These are phyloP conservation scores for Epinotia nisella DNA, from an alignment of 2,888 invertebrate species.

Conservation along the genomic window DNA sequence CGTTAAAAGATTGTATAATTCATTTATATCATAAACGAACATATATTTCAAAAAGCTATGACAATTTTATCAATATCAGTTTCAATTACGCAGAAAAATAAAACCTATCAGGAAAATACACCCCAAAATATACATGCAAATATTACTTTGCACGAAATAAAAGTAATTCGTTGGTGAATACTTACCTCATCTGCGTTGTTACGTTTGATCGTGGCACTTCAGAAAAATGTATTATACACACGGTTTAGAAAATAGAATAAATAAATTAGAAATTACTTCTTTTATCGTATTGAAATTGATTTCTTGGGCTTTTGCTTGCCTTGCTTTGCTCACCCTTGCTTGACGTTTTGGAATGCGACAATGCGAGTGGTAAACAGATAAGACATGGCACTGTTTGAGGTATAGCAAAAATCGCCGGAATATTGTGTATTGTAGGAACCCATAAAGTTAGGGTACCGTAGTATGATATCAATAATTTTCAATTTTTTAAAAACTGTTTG, in stretches of 20 bases:
- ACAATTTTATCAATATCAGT: not conserved
- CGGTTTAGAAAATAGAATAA: slow-evolving; percentile 1
- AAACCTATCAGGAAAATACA: slow-evolving; percentile 2
- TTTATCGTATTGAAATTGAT: slow-evolving; percentile 21
- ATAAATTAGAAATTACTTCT: slow-evolving; percentile 1
- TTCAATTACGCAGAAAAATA: not conserved
- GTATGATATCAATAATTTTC: not conserved
- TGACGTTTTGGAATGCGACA: slow-evolving; percentile 31
- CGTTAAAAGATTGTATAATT: not conserved
- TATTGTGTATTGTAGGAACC: not conserved
- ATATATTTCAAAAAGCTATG: not conserved
- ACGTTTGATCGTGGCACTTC: not conserved
- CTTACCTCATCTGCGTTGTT: slow-evolving; percentile 23
- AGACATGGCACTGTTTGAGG: slow-evolving; percentile 22
- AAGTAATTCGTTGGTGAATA: not conserved
- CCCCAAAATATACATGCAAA: not conserved
- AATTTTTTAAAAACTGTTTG: not conserved
- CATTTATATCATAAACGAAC: not conserved
- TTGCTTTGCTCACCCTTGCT: not conserved
- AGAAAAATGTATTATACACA: not conserved
- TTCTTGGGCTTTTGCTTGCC: not conserved
- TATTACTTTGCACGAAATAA: not conserved
- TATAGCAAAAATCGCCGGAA: not conserved
- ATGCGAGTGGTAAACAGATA: slow-evolving; percentile 24
- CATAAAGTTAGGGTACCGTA: slow-evolving; percentile 16